Evolutionary conservation across 1,140 invertebrate species (phyloP).

Genomic region (Ceratoteleas bidentatus): DNA sequence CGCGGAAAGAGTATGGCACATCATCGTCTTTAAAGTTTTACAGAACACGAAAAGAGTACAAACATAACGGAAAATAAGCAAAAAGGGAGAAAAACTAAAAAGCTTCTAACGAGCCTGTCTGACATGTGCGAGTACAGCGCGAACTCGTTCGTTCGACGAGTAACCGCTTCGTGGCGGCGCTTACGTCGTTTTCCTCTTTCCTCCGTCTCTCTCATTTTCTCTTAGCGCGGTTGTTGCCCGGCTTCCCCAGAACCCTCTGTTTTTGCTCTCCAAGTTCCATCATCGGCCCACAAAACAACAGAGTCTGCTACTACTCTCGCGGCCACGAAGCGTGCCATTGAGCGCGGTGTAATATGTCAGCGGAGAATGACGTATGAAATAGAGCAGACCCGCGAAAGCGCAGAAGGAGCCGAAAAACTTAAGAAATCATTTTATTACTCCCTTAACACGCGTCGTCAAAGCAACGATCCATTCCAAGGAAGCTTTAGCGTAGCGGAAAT

Average conservation of each 20-base stretch:
- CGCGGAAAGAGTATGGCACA: conserved; percentile 10
- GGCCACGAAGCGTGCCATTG: conserved; percentile 53
- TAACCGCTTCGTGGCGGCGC: conserved; percentile 36
- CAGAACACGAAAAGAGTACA: conserved; percentile 14
- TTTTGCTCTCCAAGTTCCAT: conserved; percentile 54
- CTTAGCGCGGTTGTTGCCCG: conserved; percentile 36
- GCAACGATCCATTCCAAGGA: conserved; percentile 28
- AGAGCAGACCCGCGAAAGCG: conserved; percentile 17
- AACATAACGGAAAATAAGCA: conserved; percentile 29
- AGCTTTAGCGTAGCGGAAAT: too few species aligned
- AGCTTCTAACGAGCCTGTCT: conserved; percentile 60
- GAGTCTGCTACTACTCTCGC: conserved; percentile 52
- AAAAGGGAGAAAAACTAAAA: conserved; percentile 35
- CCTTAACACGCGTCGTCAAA: conserved; percentile 36
- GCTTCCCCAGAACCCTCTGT: conserved; percentile 35
- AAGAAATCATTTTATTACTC: conserved; percentile 53
- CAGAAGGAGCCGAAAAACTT: conserved; percentile 5
- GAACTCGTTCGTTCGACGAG: conserved; percentile 61
- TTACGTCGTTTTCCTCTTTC: conserved; percentile 39
- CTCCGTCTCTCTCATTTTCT: conserved; percentile 55
- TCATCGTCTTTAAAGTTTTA: conserved; percentile 50
- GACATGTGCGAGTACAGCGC: conserved; percentile 47
- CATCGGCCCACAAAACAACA: conserved; percentile 55
- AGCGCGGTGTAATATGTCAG: conserved; percentile 43
- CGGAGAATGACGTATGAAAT: conserved; percentile 46